phyloP scores from a whole-genome alignment of 2,113 vertebrate genomes.

The Zapus hudsonius region DNA sequence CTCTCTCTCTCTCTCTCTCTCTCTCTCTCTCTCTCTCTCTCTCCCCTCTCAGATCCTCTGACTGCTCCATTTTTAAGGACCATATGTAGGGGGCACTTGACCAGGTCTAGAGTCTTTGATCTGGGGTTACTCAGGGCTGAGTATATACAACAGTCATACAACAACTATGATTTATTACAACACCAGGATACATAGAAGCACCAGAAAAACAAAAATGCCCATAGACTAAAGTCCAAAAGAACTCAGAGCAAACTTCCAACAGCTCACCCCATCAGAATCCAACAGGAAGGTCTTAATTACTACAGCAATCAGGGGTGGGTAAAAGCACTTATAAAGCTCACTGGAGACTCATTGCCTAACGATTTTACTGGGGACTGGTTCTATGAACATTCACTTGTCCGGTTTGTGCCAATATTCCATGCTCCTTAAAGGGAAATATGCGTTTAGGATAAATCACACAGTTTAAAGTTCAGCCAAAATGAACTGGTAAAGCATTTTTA shows the following conservation, averaged over 20 bases:
- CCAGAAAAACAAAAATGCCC: neutral
- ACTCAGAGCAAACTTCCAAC: neutral
- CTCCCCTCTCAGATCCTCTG: too few species aligned
- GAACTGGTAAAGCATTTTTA: neutral
- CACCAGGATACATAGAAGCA: neutral
- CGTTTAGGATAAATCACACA: neutral
- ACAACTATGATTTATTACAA: neutral
- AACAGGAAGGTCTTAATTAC: neutral
- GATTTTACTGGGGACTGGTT: accelerated
- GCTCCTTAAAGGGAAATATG: neutral
- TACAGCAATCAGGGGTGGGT: neutral
- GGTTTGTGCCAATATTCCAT: neutral
- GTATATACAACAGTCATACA: too few species aligned
- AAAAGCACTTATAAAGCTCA: too few species aligned
- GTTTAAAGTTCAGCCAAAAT: neutral
- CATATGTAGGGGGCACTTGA: too few species aligned
- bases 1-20: too few species aligned
- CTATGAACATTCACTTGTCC: neutral
- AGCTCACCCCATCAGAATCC: neutral
- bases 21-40: too few species aligned
- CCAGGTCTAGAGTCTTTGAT: too few species aligned
- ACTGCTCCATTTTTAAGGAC: too few species aligned
- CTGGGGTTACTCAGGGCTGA: too few species aligned
- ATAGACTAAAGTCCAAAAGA: neutral
- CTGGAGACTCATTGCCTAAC: neutral